Conservation (phyloP, 2,888 invertebrate genomes). For the Euplagia quadripunctaria region DNA sequence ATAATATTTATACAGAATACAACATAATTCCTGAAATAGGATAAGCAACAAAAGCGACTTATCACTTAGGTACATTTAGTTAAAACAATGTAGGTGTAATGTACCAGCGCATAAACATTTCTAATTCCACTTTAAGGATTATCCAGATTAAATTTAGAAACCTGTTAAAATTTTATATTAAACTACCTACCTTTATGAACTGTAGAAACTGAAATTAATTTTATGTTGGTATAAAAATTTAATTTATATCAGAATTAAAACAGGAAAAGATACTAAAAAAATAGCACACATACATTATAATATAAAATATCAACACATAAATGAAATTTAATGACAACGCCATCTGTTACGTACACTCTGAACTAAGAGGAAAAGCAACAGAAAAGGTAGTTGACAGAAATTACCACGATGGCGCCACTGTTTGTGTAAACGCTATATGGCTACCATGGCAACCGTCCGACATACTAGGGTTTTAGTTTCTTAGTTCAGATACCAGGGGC, state of each 20-base stretch:
- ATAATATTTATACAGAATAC: neutral
- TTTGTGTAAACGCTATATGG: conserved; percentile 18
- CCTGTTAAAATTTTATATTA: neutral
- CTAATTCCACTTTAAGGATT: neutral
- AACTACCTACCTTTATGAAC: neutral
- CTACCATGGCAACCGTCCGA: conserved; percentile 36
- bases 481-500: neutral
- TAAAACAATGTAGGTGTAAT: neutral
- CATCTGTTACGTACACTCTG: conserved; percentile 29
- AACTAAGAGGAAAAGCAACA: conserved; percentile 31
- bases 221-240: neutral
- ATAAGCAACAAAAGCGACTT: neutral
- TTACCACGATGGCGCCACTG: conserved; percentile 42
- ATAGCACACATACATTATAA: neutral
- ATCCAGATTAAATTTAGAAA: neutral
- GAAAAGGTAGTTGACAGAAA: conserved; percentile 27
- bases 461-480: neutral
- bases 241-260: neutral
- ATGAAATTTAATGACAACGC: conserved; percentile 27
- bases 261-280: neutral
- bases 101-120: neutral
- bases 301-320: neutral
- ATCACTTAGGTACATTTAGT: neutral
- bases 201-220: neutral
- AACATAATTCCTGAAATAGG: neutral